Percentiles rank a stretch among this genome's conserved stretches.
phyloP scores from a whole-genome alignment of 2,797 vertebrate species.

The Mareca penelope region DNA sequence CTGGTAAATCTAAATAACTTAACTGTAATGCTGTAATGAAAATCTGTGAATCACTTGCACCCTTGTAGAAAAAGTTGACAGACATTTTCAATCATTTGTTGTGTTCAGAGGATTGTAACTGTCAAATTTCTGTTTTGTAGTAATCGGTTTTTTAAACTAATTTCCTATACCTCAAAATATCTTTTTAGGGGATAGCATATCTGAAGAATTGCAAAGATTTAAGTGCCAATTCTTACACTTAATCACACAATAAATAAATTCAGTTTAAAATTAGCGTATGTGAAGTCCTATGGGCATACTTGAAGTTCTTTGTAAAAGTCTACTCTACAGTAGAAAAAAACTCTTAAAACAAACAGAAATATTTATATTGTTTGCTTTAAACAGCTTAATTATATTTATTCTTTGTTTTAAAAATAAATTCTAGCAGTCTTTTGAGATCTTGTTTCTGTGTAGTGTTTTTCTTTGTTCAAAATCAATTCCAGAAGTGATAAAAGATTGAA shows the following conservation, averaged over 20 bases:
- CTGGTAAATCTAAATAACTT: not conserved
- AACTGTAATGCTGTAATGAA: not conserved
- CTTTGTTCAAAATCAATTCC: not conserved
- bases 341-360: not conserved
- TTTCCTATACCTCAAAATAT: not conserved
- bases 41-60: not conserved
- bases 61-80: not conserved
- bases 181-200: not conserved
- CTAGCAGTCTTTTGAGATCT: not conserved
- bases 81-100: not conserved
- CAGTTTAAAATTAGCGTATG: not conserved
- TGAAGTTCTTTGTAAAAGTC: not conserved
- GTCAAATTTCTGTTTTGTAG: not conserved
- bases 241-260: not conserved
- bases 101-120: not conserved
- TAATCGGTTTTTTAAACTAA: not conserved
- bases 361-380: not conserved
- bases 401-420: not conserved
- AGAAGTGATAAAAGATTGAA: not conserved
- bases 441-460: not conserved
- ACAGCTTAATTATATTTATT: not conserved
- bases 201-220: not conserved
- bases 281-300: not conserved
- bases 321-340: not conserved
- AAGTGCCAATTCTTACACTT: not conserved